Percentiles rank a stretch among this genome's conserved stretches.
Conservation (phyloP, 2,888 invertebrate species). For the Busseola fusca region DNA sequence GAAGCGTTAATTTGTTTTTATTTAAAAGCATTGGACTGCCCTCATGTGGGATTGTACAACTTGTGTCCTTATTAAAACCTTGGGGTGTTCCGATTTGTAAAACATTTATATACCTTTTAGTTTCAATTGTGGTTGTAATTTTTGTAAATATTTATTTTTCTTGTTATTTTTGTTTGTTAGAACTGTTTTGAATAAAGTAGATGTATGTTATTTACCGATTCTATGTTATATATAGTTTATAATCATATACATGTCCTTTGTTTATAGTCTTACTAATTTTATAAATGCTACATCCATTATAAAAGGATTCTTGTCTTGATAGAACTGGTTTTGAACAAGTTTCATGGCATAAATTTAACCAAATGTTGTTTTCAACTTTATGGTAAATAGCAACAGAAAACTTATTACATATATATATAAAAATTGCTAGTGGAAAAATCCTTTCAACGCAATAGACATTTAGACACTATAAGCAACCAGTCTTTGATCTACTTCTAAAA, state of each 20-base stretch:
- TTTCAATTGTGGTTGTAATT: constrained; percentile 17
- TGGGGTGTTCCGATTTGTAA: constrained; percentile 33
- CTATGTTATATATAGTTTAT: constrained; percentile 8
- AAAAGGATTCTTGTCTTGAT: constrained; percentile 43
- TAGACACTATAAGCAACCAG: neutral
- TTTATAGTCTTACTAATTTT: constrained; percentile 25
- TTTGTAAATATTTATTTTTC: constrained; percentile 42
- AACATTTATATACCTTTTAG: constrained; percentile 1
- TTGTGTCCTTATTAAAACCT: constrained; percentile 42
- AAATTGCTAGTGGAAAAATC: constrained; percentile 26
- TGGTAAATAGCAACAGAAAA: neutral
- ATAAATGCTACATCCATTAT: constrained; percentile 24
- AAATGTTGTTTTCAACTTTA: constrained; percentile 3
- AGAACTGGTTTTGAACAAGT: constrained; percentile 44
- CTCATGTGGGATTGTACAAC: constrained; percentile 52
- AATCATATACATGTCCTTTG: constrained; percentile 17
- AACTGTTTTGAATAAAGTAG: neutral
- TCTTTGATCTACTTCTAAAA: neutral
- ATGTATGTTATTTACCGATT: constrained; percentile 17
- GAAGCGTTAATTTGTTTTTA: constrained; percentile 41
- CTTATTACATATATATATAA: neutral
- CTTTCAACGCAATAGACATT: constrained; percentile 34
- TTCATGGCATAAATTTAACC: constrained; percentile 20
- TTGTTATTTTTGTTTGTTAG: constrained; percentile 21
- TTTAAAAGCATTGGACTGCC: constrained; percentile 46